Evolutionary conservation across 1,140 invertebrate genomes (phyloP).

Genomic region (Hetaerina americana): DNA sequence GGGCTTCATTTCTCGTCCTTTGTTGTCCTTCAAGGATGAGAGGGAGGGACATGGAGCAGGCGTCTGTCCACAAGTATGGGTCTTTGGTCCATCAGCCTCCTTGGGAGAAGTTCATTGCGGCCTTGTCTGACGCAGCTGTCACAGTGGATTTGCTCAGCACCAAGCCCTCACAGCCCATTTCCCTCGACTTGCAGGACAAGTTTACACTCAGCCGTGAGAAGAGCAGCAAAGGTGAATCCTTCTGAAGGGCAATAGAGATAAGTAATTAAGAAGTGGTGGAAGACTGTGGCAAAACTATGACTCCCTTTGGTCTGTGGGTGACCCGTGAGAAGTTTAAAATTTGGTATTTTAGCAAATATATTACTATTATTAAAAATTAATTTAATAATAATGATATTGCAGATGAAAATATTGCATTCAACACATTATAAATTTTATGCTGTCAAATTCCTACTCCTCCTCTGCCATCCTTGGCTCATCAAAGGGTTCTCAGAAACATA

Average conservation of each 20-base stretch:
- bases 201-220: background rate
- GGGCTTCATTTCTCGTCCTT: background rate
- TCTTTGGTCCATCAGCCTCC: background rate
- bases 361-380: background rate
- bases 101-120: background rate
- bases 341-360: background rate
- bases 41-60: background rate
- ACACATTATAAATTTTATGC: background rate
- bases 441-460: no score
- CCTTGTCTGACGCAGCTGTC: background rate
- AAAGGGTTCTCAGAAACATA: no score
- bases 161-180: background rate
- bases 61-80: background rate
- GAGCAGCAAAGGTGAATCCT: background rate
- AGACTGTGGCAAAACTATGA: no score
- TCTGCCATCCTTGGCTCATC: no score
- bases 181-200: background rate
- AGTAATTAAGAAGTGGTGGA: background rate
- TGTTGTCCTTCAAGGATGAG: background rate
- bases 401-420: background rate
- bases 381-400: background rate
- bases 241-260: background rate
- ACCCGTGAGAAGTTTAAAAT: no score
- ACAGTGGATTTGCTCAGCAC: background rate
- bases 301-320: no score